These are phyloP conservation scores for Bilobella aurantiaca DNA, from an alignment of 1,140 invertebrate species.

Conservation along the genomic window DNA sequence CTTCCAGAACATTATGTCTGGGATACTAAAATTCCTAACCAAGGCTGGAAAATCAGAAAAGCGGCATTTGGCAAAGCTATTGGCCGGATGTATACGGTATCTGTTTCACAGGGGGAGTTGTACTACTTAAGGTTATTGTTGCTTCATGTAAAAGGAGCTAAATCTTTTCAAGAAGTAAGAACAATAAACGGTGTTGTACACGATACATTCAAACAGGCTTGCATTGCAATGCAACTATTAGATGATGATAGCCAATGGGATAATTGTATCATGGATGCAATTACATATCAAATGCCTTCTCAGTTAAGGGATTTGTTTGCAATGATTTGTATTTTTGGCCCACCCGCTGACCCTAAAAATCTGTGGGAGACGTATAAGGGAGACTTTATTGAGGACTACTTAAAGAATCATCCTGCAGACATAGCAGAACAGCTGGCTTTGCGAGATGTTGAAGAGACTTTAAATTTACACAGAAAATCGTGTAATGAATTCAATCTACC, in stretches of 20 bases:
- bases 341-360: not conserved
- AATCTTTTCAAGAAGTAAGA: slow-evolving; percentile 25
- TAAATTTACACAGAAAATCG: not conserved
- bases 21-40: slow-evolving; percentile 8
- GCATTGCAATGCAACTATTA: not conserved
- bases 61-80: not conserved
- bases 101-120: not conserved
- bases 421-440: not conserved
- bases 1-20: slow-evolving; percentile 26
- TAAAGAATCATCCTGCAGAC: not conserved
- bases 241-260: slow-evolving; percentile 13
- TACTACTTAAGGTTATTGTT: slow-evolving; percentile 22
- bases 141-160: slow-evolving; percentile 27
- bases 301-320: slow-evolving; percentile 12
- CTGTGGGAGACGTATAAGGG: not conserved
- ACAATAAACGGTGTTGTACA: slow-evolving; percentile 18
- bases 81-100: slow-evolving; percentile 8
- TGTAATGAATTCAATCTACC: not conserved
- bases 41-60: slow-evolving; percentile 24
- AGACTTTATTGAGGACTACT: slow-evolving; percentile 6
- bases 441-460: slow-evolving; percentile 2
- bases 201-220: slow-evolving; percentile 27
- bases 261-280: not conserved
- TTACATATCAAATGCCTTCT: slow-evolving; percentile 1
- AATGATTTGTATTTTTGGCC: slow-evolving; percentile 3